Base-by-base conservation (phyloP, 35 echinoderm and acorn worm genomes). In the Holothuria glaberrima region DNA sequence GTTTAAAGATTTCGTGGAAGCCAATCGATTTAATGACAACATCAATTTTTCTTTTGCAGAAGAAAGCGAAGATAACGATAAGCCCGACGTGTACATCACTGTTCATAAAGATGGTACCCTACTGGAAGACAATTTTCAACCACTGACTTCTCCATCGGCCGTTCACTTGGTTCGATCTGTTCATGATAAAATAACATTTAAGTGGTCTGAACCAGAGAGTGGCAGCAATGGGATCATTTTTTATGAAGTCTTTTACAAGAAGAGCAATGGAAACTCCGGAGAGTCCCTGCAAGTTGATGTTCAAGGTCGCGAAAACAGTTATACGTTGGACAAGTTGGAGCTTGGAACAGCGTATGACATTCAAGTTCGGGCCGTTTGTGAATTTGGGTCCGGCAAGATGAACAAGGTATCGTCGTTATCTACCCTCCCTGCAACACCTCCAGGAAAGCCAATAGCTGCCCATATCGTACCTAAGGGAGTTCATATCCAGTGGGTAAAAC, bases 1-100 rank as follows among this genome's bases (percentile, higher is more conserved):
- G 25, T 84, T 84, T 30, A 60, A 59, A 19, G 80, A 84, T 28
- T 84, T 84, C 31, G 80, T 84, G 4, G 80, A 84, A 63, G 80
- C 80, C 25, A 84, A 84, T 25, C 52, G 46, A 13, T 84, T 61
- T 6, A 84, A 84, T 24, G 80, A 84, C 59, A 19, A 57, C 20
- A 10, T 84, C 26, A 84, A 61, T 22, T 84, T 84, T 44, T 28
- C 28, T 30, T 61, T 84, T 84, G 54, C 28, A 56, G 80, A 84
- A 33, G 80, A 84, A 12, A 84, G 31, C 6, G 28, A 62, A 6
- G 13, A 4, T 7, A 84, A 36, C 21, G 80, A 57, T 58, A 84
- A 84, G 57, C 80, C 80, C 1, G 80, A 84, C 27, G 80, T 84
- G 80, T 84, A 61, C 57, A 54, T 84, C 10, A 31, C 80, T 26